Evolutionary conservation across 2,797 vertebrate species (phyloP).

Genomic region (Oophaga sylvatica): DNA sequence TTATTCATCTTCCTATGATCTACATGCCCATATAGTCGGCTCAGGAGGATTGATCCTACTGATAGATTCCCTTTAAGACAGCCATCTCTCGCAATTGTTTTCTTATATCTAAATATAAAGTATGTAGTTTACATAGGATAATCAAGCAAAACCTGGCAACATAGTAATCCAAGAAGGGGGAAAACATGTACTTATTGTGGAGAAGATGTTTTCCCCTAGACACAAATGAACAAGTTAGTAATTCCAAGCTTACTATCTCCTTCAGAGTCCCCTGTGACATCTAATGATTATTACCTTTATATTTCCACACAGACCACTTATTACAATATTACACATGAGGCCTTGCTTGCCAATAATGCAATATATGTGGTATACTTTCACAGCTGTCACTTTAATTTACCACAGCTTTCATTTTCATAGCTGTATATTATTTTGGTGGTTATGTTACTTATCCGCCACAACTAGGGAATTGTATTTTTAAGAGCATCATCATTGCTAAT

Average conservation of each 20-base stretch:
- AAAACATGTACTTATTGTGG: background rate
- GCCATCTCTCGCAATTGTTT: too few species aligned
- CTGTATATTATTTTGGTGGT: too few species aligned
- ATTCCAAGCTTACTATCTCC: background rate
- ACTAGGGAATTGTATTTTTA: too few species aligned
- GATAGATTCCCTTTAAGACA: too few species aligned
- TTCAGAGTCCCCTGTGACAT: background rate
- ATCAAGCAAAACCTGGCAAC: background rate
- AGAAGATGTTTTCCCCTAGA: background rate
- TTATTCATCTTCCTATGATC: too few species aligned
- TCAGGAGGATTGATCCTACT: too few species aligned
- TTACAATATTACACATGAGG: background rate
- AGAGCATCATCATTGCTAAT: too few species aligned
- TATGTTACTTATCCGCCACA: too few species aligned
- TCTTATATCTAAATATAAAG: background rate
- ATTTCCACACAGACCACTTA: background rate
- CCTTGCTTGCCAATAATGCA: background rate
- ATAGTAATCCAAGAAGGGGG: background rate
- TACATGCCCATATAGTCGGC: too few species aligned
- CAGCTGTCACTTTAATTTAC: background rate
- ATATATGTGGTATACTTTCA: background rate
- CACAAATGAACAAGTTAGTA: background rate
- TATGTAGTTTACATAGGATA: background rate
- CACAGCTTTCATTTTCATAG: too few species aligned
- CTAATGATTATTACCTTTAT: background rate